Evolutionary conservation across 2,113 vertebrate genomes (phyloP), one percentile per base, ranked within the genome.

Genomic region (Oncorhynchus kisutch): DNA sequence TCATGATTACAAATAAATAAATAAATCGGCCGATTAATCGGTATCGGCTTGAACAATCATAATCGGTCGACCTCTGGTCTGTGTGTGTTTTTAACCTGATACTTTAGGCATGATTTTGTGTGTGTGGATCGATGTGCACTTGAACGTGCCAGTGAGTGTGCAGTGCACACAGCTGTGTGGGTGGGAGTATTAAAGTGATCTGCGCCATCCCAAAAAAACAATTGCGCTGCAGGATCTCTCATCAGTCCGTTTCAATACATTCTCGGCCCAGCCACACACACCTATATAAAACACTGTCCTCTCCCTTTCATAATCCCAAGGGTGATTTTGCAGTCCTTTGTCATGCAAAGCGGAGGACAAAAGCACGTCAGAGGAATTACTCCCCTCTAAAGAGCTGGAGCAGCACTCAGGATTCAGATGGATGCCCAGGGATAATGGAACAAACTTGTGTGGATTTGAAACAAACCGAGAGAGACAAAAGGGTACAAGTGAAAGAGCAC

Each of bases 201-300:
- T 18, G 2, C 29, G 14, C 49, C 29, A 70, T 64, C 54, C 66
- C 54, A 48, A 24, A 34, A 73, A 73, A 82, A 29, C 66, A 71
- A 71, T 70, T 75, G 57, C 27, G 4, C 60, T 22, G 74, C 73
- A 67, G 51, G 67, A 62, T 54, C 67, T 24, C 66, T 73, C 76
- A 80, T 75, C 48, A 70, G 29, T 59, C 60, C 65, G n/a, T 70
- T 75, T 67, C 73, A 76, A 57, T 75, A 62, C 65, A 45, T 45
- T 45, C 27, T 18, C 5, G 6, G 7, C 67, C 8, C 29, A 31
- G 14, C 13, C 13, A 39, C 1, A 68, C 16, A 39, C 16, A n/a
- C 67, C 18, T 18, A 45, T 3, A 24, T 25, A 68, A 18, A 39
- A 18, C 68, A 39, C 14, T 67, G 66, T 48, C 69, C 27, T 64